These are phyloP conservation scores for Centrocercus urophasianus DNA, from an alignment of 2,113 vertebrate species.

Conservation along the genomic window DNA sequence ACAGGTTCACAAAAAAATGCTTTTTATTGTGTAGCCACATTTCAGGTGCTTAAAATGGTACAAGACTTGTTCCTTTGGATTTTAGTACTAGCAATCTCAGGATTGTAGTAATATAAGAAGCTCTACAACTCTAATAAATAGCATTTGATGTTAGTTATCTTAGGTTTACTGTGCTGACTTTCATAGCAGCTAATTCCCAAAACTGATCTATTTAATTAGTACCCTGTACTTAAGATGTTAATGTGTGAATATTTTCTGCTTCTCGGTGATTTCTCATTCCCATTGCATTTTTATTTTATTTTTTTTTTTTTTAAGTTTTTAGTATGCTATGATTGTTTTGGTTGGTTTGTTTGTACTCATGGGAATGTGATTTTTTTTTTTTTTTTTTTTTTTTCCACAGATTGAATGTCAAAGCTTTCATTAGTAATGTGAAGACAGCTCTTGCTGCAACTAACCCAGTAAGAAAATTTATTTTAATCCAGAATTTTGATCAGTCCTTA, in stretches of 20 bases:
- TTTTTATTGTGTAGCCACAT: background rate
- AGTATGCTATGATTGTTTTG: background rate
- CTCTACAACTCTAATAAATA: background rate
- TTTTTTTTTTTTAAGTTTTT: background rate
- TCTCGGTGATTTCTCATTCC: background rate
- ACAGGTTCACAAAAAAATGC: background rate
- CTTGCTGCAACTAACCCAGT: slow-evolving; percentile 96
- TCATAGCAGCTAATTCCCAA: background rate
- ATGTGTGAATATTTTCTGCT: background rate
- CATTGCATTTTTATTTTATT: background rate
- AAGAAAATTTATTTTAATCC: slow-evolving; percentile 68
- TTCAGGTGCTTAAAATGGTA: background rate
- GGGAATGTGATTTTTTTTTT: background rate
- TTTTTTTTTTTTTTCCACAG: slow-evolving; percentile 65
- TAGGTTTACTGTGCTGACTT: background rate
- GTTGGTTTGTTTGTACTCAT: background rate
- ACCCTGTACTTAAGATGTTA: background rate
- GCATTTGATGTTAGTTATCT: background rate
- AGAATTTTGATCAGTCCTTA: background rate
- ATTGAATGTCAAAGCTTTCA: slow-evolving; percentile 96
- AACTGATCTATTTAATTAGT: background rate
- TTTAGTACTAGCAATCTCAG: background rate
- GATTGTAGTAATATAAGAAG: background rate
- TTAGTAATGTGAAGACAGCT: slow-evolving; percentile 96
- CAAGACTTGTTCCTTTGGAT: background rate